Conservation (phyloP, 92 coral and sea anemone genomes). For the Porites divaricata region DNA sequence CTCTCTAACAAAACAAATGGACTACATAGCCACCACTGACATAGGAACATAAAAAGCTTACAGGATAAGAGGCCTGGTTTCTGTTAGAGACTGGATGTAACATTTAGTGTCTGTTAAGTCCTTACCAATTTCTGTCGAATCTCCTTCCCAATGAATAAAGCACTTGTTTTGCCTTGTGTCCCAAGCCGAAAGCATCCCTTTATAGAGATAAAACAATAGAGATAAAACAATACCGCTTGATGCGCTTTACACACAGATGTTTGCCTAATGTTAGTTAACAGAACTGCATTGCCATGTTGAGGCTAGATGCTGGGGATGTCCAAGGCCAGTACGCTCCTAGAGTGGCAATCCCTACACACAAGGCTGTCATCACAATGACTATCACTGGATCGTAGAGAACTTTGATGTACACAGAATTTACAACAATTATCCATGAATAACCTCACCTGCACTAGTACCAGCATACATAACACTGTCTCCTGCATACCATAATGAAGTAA, state of each 20-base stretch:
- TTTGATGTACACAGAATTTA: no score
- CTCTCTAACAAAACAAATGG: no score
- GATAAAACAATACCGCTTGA: neutral
- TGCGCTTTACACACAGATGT: neutral
- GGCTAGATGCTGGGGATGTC: neutral
- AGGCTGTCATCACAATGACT: no score
- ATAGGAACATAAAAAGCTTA: neutral
- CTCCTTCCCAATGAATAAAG: conserved; percentile 98
- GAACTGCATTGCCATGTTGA: neutral
- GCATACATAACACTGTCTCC: conserved; percentile 89
- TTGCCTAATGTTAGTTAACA: neutral
- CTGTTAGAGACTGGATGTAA: neutral
- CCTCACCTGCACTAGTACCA: conserved; percentile 87
- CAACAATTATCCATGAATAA: neutral
- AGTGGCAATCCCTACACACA: neutral
- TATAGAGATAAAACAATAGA: neutral
- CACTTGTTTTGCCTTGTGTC: conserved; percentile 98
- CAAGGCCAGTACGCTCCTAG: neutral
- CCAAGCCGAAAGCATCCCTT: conserved; percentile 97
- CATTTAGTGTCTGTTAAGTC: neutral
- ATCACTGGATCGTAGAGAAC: no score
- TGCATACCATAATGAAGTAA: conserved; percentile 89
- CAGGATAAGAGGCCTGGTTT: neutral
- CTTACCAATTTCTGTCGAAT: conserved; percentile 88
- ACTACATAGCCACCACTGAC: no score